Percentiles rank a stretch among this genome's conserved stretches.
Evolutionary conservation across 2,888 invertebrate genomes (phyloP).

Genomic region (Bombylius major): DNA sequence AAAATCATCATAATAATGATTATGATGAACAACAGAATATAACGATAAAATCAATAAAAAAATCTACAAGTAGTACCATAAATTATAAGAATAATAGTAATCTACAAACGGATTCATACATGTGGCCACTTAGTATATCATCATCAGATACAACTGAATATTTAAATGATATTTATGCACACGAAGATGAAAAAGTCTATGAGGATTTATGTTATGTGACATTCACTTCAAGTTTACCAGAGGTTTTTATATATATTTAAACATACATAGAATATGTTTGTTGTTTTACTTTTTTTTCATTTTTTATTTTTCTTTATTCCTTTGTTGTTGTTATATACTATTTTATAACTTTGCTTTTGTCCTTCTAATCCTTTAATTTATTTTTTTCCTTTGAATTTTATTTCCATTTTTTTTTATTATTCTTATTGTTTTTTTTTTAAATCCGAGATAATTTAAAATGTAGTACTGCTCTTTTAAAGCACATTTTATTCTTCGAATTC

Average conservation of each 20-base stretch:
- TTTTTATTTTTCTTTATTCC: neutral
- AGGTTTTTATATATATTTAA: constrained; percentile 39
- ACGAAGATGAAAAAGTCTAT: constrained; percentile 68
- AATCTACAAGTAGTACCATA: neutral
- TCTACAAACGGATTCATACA: constrained; percentile 29
- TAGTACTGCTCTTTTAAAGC: no score
- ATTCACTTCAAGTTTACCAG: constrained; percentile 54
- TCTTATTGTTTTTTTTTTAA: no score
- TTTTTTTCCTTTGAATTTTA: no score
- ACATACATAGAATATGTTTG: constrained; percentile 6
- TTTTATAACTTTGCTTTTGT: no score
- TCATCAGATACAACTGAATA: constrained; percentile 30
- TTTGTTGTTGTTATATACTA: neutral
- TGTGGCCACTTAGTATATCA: constrained; percentile 20
- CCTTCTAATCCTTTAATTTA: no score
- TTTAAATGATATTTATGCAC: constrained; percentile 30
- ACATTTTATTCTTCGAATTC: no score
- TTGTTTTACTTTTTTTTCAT: constrained; percentile 3
- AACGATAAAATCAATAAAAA: no score
- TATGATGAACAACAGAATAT: neutral
- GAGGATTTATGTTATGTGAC: constrained; percentile 82
- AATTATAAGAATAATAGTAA: constrained; percentile 17
- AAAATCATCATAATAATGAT: neutral
- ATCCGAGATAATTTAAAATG: no score
- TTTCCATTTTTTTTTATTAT: no score